Percentiles rank a stretch among this genome's conserved stretches.
Evolutionary conservation across 1,140 invertebrate species (phyloP).

Genomic region (Galendromus occidentalis): DNA sequence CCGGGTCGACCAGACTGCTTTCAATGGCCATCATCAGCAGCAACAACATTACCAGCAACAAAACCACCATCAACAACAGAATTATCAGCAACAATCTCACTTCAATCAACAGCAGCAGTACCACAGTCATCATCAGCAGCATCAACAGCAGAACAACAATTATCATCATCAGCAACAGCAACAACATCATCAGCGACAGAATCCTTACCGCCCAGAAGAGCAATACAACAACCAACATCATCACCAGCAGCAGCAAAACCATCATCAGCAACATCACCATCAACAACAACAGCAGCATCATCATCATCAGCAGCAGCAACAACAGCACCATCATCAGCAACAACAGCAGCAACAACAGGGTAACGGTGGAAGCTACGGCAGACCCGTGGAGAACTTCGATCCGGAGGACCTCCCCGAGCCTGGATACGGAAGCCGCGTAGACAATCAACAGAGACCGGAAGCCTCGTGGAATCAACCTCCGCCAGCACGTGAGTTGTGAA

Average conservation of each 20-base stretch:
- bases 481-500: too few species aligned
- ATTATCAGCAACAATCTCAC: neutral
- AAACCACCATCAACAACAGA: neutral
- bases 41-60: neutral
- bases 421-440: neutral
- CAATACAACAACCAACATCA: neutral
- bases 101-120: neutral
- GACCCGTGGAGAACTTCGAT: neutral
- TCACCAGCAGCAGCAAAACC: neutral
- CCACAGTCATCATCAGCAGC: neutral
- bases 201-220: neutral
- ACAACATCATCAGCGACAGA: neutral
- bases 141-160: neutral
- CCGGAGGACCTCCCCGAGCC: neutral
- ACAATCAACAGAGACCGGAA: neutral
- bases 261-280: neutral
- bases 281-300: neutral
- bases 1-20: neutral
- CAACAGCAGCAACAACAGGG: neutral
- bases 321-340: neutral
- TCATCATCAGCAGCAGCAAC: neutral
- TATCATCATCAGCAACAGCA: neutral
- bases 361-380: neutral
- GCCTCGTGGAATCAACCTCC: too few species aligned
- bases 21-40: neutral